Evolutionary conservation across 1,140 invertebrate genomes (phyloP).

Genomic region (Drosophila rhopaloa): DNA sequence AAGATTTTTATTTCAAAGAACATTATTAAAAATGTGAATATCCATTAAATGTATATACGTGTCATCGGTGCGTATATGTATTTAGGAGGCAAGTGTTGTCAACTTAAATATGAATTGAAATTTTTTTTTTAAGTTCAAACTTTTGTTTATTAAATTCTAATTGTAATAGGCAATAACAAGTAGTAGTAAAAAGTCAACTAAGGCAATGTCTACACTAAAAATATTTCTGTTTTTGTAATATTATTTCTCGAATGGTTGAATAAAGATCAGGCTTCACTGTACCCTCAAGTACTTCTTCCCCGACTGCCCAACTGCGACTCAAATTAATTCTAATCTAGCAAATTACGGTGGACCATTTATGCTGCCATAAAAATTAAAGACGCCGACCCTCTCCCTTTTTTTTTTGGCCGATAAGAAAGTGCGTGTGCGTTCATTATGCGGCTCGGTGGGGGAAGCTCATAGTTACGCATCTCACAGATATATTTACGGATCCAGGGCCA

Average conservation of each 20-base stretch:
- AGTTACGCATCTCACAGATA: constrained; percentile 58
- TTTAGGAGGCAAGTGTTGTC: no score
- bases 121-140: no score
- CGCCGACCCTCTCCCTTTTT: constrained; percentile 19
- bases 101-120: no score
- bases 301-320: constrained; percentile 31
- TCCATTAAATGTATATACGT: no score
- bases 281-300: constrained; percentile 19
- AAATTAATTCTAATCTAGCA: constrained; percentile 82
- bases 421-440: constrained; percentile 65
- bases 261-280: constrained; percentile 14
- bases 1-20: no score
- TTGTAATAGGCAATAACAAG: no score
- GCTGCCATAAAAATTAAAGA: constrained; percentile 80
- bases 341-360: constrained; percentile 78
- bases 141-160: no score
- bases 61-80: no score
- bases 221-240: neutral
- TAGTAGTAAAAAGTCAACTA: no score
- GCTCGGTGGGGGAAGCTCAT: constrained; percentile 24
- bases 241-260: neutral
- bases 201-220: no score
- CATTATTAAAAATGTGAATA: no score
- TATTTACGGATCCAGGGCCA: constrained; percentile 6
- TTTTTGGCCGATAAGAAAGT: constrained; percentile 56